Percentiles rank a stretch among this genome's conserved stretches.
These are phyloP conservation scores for Tanypteryx hageni DNA, from an alignment of 2,888 invertebrate species.

Conservation along the genomic window DNA sequence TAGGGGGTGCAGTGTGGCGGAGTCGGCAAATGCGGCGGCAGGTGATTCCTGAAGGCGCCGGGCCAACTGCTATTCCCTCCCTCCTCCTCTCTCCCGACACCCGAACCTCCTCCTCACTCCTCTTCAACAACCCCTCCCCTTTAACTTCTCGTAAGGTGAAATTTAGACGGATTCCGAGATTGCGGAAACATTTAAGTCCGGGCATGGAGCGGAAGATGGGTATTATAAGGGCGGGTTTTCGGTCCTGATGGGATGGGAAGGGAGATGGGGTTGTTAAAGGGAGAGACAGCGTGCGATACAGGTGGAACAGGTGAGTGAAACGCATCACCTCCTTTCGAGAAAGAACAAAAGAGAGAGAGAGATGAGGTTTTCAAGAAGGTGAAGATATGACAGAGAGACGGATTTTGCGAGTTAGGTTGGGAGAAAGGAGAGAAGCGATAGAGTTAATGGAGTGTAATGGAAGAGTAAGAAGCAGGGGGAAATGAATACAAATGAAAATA, in stretches of 20 bases:
- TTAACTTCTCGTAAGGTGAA: not conserved
- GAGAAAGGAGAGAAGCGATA: not conserved
- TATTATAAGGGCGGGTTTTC: not conserved
- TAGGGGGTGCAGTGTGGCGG: not conserved
- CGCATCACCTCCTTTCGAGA: not conserved
- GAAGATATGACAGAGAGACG: not conserved
- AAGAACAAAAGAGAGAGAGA: not conserved
- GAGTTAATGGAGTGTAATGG: not conserved
- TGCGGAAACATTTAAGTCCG: conserved; percentile 17
- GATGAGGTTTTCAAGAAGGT: not conserved
- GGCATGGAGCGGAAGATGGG: not conserved
- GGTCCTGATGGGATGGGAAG: not conserved
- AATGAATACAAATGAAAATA: not conserved
- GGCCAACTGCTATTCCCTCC: not conserved
- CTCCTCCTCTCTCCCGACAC: too few relatives aligned
- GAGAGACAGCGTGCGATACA: conserved; percentile 3
- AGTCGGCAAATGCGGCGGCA: not conserved
- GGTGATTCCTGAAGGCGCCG: conserved; percentile 25
- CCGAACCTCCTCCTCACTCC: too few relatives aligned
- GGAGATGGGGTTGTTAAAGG: not conserved
- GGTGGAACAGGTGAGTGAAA: conserved; percentile 19
- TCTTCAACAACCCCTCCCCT: too few relatives aligned
- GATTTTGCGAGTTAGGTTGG: not conserved
- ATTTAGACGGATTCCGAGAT: not conserved
- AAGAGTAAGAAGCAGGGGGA: not conserved